A percentile compares a stretch with the other conserved stretches of the same genome.
Conservation (phyloP, 2,888 invertebrate species). For the Strigamia crassipes region DNA sequence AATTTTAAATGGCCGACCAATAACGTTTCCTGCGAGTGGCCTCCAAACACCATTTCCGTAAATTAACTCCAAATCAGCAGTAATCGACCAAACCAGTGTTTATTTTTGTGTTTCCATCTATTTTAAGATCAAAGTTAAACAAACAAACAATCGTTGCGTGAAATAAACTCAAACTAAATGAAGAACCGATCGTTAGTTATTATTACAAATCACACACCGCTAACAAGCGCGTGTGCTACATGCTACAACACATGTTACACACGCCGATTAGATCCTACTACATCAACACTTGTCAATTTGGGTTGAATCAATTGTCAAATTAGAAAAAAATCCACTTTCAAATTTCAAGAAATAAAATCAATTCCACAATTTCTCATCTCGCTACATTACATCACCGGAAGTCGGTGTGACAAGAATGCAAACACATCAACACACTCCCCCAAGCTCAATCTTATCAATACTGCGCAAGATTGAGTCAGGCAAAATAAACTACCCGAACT, state of each 20-base stretch:
- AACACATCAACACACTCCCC: background rate
- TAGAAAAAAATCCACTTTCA: too few relatives aligned
- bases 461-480: background rate
- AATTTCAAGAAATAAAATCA: too few relatives aligned
- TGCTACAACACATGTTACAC: too few relatives aligned
- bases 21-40: background rate
- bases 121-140: background rate
- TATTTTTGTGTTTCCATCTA: background rate
- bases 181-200: too few relatives aligned
- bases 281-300: too few relatives aligned
- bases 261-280: too few relatives aligned
- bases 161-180: background rate
- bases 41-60: background rate
- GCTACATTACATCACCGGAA: background rate
- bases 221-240: too few relatives aligned
- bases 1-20: conserved; percentile 1
- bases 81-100: background rate
- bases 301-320: too few relatives aligned
- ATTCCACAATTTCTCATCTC: background rate
- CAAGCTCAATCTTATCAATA: background rate
- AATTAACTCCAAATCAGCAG: background rate
- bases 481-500: too few relatives aligned
- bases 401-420: background rate
- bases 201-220: too few relatives aligned
- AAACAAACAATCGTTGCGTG: background rate